Percentiles rank a stretch among this genome's conserved stretches.
Evolutionary conservation across 1,140 invertebrate genomes (phyloP).

Genomic region (Epicauta chinensis): DNA sequence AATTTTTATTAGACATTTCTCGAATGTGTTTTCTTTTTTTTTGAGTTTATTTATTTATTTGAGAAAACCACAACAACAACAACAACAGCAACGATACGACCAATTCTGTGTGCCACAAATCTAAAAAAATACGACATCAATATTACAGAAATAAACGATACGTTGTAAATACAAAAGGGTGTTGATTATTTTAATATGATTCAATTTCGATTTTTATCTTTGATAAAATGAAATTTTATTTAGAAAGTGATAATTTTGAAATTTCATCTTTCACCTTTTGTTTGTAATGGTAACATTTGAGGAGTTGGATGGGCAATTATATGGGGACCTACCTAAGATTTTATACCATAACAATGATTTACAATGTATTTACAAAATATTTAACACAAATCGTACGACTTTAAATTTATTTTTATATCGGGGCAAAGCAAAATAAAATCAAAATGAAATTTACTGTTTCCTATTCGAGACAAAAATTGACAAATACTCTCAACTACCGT

Average conservation of each 20-base stretch:
- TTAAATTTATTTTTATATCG: constrained; percentile 24
- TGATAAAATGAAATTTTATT: neutral
- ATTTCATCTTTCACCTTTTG: constrained; percentile 34
- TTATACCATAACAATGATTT: constrained; percentile 35
- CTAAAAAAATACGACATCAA: constrained; percentile 1
- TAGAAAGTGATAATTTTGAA: constrained; percentile 10
- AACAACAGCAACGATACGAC: constrained; percentile 1
- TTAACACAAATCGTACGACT: constrained; percentile 18
- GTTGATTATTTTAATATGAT: neutral
- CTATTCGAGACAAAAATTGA: constrained; percentile 16
- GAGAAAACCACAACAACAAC: too few species aligned
- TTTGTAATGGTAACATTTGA: constrained; percentile 24
- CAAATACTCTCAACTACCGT: neutral
- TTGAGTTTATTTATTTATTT: too few species aligned
- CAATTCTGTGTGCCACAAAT: neutral
- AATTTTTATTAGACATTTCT: constrained; percentile 24
- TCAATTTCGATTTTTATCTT: neutral
- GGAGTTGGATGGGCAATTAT: constrained; percentile 1
- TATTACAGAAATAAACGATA: neutral
- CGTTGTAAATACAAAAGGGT: neutral
- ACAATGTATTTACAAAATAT: constrained; percentile 26
- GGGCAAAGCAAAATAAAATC: neutral
- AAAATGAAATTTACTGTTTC: constrained; percentile 17
- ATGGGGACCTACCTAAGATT: constrained; percentile 25
- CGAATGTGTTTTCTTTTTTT: too few species aligned